Evolutionary conservation across 2,888 invertebrate genomes (phyloP), one percentile per base, ranked within the genome.

Genomic region (Lypha dubia): DNA sequence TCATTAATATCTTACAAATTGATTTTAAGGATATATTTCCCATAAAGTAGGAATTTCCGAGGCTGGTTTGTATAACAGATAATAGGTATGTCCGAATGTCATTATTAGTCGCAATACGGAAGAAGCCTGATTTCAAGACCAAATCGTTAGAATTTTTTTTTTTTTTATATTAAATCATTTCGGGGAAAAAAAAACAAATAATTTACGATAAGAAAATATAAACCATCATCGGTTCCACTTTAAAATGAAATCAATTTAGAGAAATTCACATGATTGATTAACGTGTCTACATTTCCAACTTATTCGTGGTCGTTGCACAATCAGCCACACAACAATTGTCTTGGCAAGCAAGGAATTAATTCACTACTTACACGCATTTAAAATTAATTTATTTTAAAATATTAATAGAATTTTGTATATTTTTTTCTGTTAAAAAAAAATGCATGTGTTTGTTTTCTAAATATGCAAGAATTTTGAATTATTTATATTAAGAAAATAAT

Each of bases 391-490:
- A 60, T 17, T 46, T 22, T 6, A 60, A 46, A 46, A 58, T 35
- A 35, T 49, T 49, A 49, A 60, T 60, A 28, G 46, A 46, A 3
- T 9, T 49, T 60, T 44, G 15, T 4, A 15, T n/a, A n/a, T 15
- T 44, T 44, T n/a, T 63, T 65, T n/a, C 11, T 20, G 7, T 20
- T 22, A 3, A 9, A 20, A 11, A 49, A 15, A 13, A 60, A 32
- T 17, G 35, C 51, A 70, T 51, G 51, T 51, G 53, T 41, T n/a
- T 60, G 7, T 24, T 67, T 44, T 17, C 2, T 58, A 46, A 71
- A 79, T 49, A 79, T 73, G 53, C 71, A 71, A 38, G 71, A 63
- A 71, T 79, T 63, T 63, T 38, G 4, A 35, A 49, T 51, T 22
- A 62, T 24, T 38, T 35, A 41, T 9, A 17, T 1, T 20, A 49